phyloP scores from a whole-genome alignment of 2,113 vertebrate species.

The Varanus komodoensis region DNA sequence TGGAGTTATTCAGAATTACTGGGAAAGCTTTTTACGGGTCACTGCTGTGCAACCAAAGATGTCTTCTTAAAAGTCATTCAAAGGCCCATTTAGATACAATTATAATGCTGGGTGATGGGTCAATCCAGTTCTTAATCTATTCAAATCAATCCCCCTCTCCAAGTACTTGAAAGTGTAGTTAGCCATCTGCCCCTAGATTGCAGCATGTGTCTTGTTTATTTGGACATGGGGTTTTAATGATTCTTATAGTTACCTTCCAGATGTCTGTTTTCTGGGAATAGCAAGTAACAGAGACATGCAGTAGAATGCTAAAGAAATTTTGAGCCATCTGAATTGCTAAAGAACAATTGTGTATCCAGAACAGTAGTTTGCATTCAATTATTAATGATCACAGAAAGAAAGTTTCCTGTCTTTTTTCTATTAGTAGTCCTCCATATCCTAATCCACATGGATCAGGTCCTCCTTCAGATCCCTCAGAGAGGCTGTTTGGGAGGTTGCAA shows the following conservation, averaged over 20 bases:
- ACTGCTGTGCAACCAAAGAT: not conserved
- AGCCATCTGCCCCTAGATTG: not conserved
- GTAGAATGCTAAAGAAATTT: too few species aligned
- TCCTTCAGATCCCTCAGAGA: too few species aligned
- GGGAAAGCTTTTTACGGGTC: conserved; percentile 1
- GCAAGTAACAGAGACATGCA: too few species aligned
- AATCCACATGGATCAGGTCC: too few species aligned
- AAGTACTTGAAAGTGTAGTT: not conserved
- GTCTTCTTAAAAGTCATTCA: conserved; percentile 26
- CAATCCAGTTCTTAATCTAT: conserved; percentile 11
- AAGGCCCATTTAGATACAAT: conserved; percentile 8
- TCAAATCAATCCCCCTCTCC: not conserved
- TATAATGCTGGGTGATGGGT: not conserved
- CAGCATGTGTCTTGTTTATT: conserved; percentile 25
- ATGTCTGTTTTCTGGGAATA: not conserved
- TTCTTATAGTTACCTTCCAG: not conserved
- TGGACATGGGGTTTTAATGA: not conserved
- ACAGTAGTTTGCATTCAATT: not conserved
- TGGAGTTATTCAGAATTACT: not conserved
- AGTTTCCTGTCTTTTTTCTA: not conserved
- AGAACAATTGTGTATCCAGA: not conserved
- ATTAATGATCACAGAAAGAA: not conserved
- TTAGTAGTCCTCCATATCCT: too few species aligned
- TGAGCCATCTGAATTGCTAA: not conserved
- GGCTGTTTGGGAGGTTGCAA: too few species aligned